Conservation (phyloP, 2,113 vertebrate genomes). For the Dicentrarchus labrax region DNA sequence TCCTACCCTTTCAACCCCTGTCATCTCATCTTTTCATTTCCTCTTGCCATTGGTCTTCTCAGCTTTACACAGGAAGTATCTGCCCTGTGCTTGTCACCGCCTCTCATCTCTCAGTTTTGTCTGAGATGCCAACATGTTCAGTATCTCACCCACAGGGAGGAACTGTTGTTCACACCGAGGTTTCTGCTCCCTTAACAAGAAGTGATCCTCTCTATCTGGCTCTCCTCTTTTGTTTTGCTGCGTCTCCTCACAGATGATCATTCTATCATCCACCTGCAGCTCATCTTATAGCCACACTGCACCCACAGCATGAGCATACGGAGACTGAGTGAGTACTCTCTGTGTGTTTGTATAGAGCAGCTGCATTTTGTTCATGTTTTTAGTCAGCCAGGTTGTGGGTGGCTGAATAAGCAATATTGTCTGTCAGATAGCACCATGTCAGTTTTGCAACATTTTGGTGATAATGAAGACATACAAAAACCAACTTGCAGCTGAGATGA, state of each 20-base stretch:
- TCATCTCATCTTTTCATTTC: conserved; percentile 64
- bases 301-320: conserved; percentile 73
- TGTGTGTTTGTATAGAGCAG: background rate
- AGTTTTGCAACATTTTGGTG: background rate
- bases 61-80: conserved; percentile 79
- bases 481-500: background rate
- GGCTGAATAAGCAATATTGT: background rate
- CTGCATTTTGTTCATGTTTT: conserved; percentile 11
- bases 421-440: background rate
- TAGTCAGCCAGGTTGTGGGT: background rate
- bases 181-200: background rate
- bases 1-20: background rate
- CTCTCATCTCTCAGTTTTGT: conserved; percentile 25
- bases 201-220: background rate
- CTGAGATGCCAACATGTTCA: conserved; percentile 18
- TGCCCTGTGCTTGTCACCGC: conserved; percentile 33
- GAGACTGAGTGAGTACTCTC: conserved; percentile 74
- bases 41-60: conserved; percentile 41
- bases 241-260: conserved; percentile 8
- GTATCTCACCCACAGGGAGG: conserved; percentile 35
- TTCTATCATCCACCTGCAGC: conserved; percentile 22
- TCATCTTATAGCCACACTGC: conserved; percentile 9
- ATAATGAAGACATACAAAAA: background rate
- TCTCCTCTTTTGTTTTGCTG: background rate
- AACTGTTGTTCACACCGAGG: conserved; percentile 15